A percentile compares a stretch with the other conserved stretches of the same genome.
These are phyloP conservation scores for Xestia ashworthii DNA, from an alignment of 2,888 invertebrate species.

Conservation along the genomic window DNA sequence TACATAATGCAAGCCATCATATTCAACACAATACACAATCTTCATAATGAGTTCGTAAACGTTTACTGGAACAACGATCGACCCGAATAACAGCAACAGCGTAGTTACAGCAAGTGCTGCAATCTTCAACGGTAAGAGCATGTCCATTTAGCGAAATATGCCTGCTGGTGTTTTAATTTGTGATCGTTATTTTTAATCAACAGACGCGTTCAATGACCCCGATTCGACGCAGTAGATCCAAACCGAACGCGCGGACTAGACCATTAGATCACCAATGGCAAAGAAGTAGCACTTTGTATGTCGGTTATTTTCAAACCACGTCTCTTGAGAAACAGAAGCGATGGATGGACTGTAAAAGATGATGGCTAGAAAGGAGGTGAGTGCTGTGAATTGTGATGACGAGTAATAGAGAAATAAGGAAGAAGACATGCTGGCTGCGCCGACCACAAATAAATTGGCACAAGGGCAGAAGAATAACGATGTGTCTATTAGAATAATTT, in stretches of 20 bases:
- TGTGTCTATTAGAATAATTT: conserved; percentile 14
- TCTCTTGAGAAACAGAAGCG: background rate
- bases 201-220: conserved; percentile 76
- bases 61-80: conserved; percentile 35
- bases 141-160: conserved; percentile 70
- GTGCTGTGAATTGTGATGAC: too few relatives aligned
- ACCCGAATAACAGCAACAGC: conserved; percentile 51
- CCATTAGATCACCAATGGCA: conserved; percentile 61
- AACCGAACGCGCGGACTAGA: conserved; percentile 72
- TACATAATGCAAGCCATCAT: background rate
- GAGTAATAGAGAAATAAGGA: too few relatives aligned
- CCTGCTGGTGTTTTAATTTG: conserved; percentile 70
- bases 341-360: too few relatives aligned
- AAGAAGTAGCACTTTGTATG: conserved; percentile 62
- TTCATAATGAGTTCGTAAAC: conserved; percentile 31
- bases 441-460: too few relatives aligned
- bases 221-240: conserved; percentile 73
- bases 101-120: conserved; percentile 50
- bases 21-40: conserved; percentile 15
- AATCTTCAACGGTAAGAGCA: conserved; percentile 57
- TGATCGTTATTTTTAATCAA: conserved; percentile 79
- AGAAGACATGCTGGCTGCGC: too few relatives aligned
- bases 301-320: conserved; percentile 51
- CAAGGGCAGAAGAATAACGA: too few relatives aligned
- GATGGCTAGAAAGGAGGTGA: too few relatives aligned